These are phyloP conservation scores for Danio kyathit DNA, from an alignment of 2,797 vertebrate genomes.

Conservation along the genomic window DNA sequence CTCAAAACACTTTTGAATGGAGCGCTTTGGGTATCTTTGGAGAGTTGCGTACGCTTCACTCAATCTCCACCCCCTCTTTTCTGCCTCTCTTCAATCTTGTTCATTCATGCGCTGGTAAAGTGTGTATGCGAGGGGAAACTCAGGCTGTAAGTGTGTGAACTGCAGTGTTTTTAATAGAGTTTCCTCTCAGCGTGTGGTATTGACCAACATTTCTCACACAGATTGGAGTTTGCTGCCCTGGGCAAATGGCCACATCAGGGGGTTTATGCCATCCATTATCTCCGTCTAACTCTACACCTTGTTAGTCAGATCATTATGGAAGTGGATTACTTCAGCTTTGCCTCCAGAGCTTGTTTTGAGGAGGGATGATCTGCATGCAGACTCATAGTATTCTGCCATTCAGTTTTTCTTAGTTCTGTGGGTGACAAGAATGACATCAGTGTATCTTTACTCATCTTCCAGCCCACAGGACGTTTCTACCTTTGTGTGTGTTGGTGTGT, in stretches of 20 bases:
- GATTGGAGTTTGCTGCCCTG: constrained; percentile 30
- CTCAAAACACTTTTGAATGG: constrained; percentile 43
- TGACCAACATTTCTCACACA: constrained; percentile 47
- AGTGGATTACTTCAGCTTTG: constrained; percentile 53
- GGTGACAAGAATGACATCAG: constrained; percentile 20
- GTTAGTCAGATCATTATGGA: constrained; percentile 50
- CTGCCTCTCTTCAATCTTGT: constrained; percentile 4
- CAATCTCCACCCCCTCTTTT: constrained; percentile 31
- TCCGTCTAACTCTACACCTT: constrained; percentile 41
- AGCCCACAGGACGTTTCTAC: constrained; percentile 17
- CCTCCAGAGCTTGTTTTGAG: constrained; percentile 19
- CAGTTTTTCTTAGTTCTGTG: constrained; percentile 6
- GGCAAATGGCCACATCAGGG: constrained; percentile 27
- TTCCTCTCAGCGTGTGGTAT: constrained; percentile 6
- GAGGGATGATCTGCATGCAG: constrained; percentile 13
- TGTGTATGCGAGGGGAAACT: constrained; percentile 23
- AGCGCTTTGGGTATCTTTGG: constrained; percentile 15
- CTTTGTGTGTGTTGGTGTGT: constrained; percentile 1
- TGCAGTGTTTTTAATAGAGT: constrained; percentile 42
- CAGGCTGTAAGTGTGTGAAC: constrained; percentile 46
- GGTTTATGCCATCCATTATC: constrained; percentile 50
- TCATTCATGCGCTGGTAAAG: constrained; percentile 27
- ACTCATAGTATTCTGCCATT: constrained; percentile 12
- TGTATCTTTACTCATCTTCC: constrained; percentile 29
- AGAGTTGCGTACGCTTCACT: constrained; percentile 30